A percentile compares a stretch with the other conserved stretches of the same genome.
Conservation (phyloP, 2,888 invertebrate genomes). For the Tetramorium bicarinatum region DNA sequence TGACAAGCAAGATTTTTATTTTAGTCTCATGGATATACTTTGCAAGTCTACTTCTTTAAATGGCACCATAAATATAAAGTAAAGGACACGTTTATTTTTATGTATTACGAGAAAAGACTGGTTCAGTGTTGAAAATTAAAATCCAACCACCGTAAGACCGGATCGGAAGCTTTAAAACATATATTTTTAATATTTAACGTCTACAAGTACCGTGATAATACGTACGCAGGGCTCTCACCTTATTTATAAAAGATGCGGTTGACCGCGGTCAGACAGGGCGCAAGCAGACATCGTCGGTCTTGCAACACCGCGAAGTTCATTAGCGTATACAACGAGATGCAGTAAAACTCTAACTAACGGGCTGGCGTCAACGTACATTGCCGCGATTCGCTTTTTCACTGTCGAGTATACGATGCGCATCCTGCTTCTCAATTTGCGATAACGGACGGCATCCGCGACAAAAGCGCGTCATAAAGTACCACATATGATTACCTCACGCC, state of each 20-base stretch:
- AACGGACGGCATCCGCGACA: conserved; percentile 8
- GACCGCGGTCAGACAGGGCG: background rate
- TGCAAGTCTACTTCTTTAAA: background rate
- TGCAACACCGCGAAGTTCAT: conserved; percentile 26
- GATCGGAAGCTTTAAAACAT: background rate
- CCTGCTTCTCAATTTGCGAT: conserved; percentile 32
- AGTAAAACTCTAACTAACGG: conserved; percentile 37
- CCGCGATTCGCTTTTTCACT: conserved; percentile 12
- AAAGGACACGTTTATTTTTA: conserved; percentile 1
- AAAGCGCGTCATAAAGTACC: conserved; percentile 17
- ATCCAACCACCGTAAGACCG: background rate
- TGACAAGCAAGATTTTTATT: background rate
- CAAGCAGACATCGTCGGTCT: conserved; percentile 17
- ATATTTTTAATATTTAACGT: conserved; percentile 1
- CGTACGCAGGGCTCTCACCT: background rate
- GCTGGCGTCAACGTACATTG: background rate
- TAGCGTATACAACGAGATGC: conserved; percentile 6
- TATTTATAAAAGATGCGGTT: conserved; percentile 12
- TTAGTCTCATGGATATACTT: background rate
- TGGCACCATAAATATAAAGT: background rate
- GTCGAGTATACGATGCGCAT: background rate
- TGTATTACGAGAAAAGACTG: background rate
- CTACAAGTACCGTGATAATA: background rate
- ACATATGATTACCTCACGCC: background rate
- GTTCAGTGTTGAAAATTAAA: conserved; percentile 1